Base-by-base conservation (phyloP, 2,797 vertebrate genomes). In the Mormyrus hasselquistii region DNA sequence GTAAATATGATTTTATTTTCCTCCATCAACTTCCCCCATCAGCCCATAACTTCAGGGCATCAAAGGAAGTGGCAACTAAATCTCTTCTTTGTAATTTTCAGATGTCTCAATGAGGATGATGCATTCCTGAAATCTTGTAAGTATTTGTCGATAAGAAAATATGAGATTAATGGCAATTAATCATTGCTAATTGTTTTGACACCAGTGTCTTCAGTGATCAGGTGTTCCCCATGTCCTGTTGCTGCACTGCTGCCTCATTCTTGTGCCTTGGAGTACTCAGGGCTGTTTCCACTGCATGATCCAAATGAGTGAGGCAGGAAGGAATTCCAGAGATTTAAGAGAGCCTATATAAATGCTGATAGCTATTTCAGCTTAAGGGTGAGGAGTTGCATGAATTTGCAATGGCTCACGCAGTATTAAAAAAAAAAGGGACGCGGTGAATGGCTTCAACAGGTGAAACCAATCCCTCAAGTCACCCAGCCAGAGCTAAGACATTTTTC, bases 241-340 rank as follows among this genome's bases (percentile, higher is more conserved):
- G 88, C 88, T 38, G 49, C 89, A 88, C 92, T 91, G 59, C 93
- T 92, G 93, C 94, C 93, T 95, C 93, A 93, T 94, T 92, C n/a
- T 49, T n/a, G 53, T 93, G 94, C 93, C 92, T 93, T 62, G 86
- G 92, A 93, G 93, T 94, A 94, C 93, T 91, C 6, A 49, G 91
- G 91, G 93, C 92, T 94, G 95, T 96, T 96, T 96, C 95, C 95
- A 93, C 92, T 93, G 91, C 90, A 90, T 90, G 90, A 92, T 96
- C 95, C 96, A 95, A 96, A 94, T 95, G 94, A 95, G 94, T 93
- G 89, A 92, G 93, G 94, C 95, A 95, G 94, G 95, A 95, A 96
- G 95, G 94, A 95, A 96, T 96, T 95, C 93, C 91, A 91, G 93
- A 95, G 94, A 96, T 96, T 95, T 96, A 95, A 95, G 94, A 95